Evolutionary conservation across 2,797 vertebrate genomes (phyloP).

Genomic region (Acanthopagrus latus): DNA sequence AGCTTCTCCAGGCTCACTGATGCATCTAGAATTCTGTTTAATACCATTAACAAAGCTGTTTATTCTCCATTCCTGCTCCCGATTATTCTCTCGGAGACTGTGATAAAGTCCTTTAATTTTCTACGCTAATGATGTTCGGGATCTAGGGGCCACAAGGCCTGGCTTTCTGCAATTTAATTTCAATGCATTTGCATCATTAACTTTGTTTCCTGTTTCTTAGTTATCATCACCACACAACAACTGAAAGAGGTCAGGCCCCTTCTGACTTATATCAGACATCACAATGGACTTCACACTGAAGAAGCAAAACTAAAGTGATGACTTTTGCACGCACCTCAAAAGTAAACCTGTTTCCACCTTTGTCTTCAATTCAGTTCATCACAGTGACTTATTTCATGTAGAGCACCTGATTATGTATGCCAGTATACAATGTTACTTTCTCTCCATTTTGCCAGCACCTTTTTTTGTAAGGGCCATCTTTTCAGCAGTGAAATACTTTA

Average conservation of each 20-base stretch:
- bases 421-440: too few species aligned
- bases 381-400: too few species aligned
- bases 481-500: too few species aligned
- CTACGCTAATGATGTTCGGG: not conserved
- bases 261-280: not conserved
- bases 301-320: not conserved
- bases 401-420: too few species aligned
- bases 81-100: not conserved
- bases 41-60: conserved; percentile 1
- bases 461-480: too few species aligned
- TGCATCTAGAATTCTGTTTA: not conserved
- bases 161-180: not conserved
- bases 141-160: not conserved
- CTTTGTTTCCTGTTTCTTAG: not conserved
- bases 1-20: not conserved
- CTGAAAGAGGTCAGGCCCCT: not conserved
- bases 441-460: too few species aligned
- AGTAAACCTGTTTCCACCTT: not conserved
- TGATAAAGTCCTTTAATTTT: conserved; percentile 21
- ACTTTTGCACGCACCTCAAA: not conserved
- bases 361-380: not conserved
- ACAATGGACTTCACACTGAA: not conserved
- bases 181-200: not conserved
- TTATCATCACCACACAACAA: not conserved
- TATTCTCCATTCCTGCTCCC: not conserved